Conservation (phyloP, 2,797 vertebrate genomes). For the Ambastaia sidthimunki region DNA sequence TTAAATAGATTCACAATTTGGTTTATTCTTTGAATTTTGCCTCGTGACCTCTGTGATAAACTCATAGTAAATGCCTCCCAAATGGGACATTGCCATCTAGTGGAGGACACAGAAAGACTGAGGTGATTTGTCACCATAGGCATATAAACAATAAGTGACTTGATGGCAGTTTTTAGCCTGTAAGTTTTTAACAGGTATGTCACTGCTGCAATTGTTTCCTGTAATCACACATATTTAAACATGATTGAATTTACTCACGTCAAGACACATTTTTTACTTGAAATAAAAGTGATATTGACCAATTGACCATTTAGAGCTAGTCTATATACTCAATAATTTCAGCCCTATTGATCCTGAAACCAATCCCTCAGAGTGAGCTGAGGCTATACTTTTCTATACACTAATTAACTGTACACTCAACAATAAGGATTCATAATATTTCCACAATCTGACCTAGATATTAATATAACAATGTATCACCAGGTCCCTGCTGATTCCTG, state of each 20-base stretch:
- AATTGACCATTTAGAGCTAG: no score
- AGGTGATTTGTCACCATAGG: conserved; percentile 20
- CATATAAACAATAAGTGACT: neutral
- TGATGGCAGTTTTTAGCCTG: neutral
- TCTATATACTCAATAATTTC: no score
- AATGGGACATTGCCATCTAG: conserved; percentile 57
- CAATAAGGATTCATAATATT: neutral
- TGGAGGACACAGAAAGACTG: conserved; percentile 41
- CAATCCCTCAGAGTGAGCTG: neutral
- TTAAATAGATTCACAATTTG: neutral
- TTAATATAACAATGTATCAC: neutral
- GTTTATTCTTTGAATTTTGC: conserved; percentile 17
- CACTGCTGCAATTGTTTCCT: neutral
- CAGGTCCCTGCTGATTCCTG: neutral
- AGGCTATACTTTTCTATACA: neutral
- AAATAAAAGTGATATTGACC: no score
- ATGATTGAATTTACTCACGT: neutral
- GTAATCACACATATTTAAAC: neutral
- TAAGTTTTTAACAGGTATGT: conserved; percentile 5
- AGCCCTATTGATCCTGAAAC: neutral
- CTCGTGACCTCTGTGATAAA: neutral
- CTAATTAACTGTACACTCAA: neutral
- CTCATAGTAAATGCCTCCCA: conserved; percentile 20
- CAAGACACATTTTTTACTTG: no score
- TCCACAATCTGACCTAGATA: neutral